Conservation (phyloP, 2,797 vertebrate species). For the Ciconia nigra region DNA sequence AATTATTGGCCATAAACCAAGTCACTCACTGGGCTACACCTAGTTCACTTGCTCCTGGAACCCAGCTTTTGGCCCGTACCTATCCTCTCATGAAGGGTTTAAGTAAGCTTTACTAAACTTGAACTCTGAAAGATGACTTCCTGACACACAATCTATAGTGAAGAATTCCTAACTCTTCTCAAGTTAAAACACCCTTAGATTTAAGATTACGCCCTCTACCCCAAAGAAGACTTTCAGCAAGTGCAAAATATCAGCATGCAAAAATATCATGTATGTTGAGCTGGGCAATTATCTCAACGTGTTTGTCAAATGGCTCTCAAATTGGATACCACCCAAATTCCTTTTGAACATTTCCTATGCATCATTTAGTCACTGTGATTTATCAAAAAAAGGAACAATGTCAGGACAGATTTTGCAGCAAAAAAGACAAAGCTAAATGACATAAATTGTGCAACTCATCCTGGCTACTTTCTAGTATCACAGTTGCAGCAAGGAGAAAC, state of each 20-base stretch:
- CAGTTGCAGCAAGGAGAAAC: background rate
- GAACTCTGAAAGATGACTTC: background rate
- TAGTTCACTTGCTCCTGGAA: background rate
- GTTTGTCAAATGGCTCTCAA: background rate
- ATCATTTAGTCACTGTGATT: background rate
- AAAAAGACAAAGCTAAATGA: background rate
- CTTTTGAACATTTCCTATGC: background rate
- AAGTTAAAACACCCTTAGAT: background rate
- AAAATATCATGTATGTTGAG: background rate
- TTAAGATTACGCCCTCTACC: background rate
- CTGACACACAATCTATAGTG: background rate
- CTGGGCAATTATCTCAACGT: background rate
- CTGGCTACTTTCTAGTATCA: background rate
- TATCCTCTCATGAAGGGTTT: background rate
- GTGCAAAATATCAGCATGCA: background rate
- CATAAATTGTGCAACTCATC: background rate
- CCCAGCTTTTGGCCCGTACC: background rate
- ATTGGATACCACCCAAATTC: background rate
- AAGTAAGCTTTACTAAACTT: background rate
- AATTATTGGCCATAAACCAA: background rate
- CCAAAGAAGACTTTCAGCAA: background rate
- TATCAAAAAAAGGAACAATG: background rate
- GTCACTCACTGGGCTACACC: background rate
- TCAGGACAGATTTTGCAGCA: background rate
- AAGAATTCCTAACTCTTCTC: background rate